Conservation (phyloP, 1,140 invertebrate species). For the Anagrus nilaparvatae region DNA sequence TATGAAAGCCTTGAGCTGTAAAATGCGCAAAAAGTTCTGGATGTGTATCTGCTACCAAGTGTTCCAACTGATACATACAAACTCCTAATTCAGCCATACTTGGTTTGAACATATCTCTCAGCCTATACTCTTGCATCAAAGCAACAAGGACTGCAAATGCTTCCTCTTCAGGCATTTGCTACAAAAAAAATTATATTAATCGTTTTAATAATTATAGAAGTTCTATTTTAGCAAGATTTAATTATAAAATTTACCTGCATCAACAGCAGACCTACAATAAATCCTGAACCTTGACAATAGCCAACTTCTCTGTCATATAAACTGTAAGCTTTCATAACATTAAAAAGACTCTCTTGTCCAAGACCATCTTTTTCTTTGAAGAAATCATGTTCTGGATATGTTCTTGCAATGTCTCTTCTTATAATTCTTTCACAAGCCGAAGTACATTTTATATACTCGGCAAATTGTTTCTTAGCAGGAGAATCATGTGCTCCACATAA, state of each 20-base stretch:
- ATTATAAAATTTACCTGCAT: no score
- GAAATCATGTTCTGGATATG: constrained; percentile 98
- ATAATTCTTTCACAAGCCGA: constrained; percentile 98
- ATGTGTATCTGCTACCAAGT: constrained; percentile 84
- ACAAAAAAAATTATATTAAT: constrained; percentile 14
- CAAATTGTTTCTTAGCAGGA: constrained; percentile 85
- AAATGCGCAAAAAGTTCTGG: constrained; percentile 94
- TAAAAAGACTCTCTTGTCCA: constrained; percentile 95
- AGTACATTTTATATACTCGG: constrained; percentile 90
- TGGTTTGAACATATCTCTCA: constrained; percentile 98
- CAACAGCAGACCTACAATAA: constrained; percentile 87
- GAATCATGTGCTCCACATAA: constrained; percentile 81
- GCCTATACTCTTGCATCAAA: constrained; percentile 95
- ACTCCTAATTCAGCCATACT: constrained; percentile 96
- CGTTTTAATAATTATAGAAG: no score
- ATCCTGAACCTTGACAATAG: constrained; percentile 96
- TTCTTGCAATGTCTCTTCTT: constrained; percentile 89
- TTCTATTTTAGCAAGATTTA: no score
- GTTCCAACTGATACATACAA: constrained; percentile 98
- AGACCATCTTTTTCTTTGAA: constrained; percentile 96
- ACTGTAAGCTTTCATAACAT: constrained; percentile 98
- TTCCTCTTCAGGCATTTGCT: constrained; percentile 95
- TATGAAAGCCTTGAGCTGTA: constrained; percentile 92
- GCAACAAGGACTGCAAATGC: constrained; percentile 94
- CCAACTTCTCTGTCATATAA: constrained; percentile 95